Base-by-base conservation (phyloP, 2,113 vertebrate species). In the Entelurus aequoreus region DNA sequence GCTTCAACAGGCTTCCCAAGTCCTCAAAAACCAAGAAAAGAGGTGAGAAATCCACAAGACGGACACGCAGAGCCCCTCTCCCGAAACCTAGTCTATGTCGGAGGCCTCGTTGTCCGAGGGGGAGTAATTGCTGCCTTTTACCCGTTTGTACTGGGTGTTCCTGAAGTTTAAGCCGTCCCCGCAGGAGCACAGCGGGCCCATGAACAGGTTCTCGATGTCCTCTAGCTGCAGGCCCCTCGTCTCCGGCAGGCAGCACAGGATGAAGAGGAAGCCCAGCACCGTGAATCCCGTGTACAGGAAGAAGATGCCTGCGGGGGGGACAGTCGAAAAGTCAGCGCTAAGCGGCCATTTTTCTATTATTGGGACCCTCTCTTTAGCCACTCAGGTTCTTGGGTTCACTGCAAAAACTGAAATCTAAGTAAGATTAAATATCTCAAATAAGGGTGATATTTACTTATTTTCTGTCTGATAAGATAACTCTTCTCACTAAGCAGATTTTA, bases 181-280 rank as follows among this genome's bases (percentile, higher is more conserved):
- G 65, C 94, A 97, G 28, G 93, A 93, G 86, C 95, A 98, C 28
- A 98, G 91, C 63, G 62, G 92, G 65, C 75, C 90, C 63, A 90
- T 84, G 80, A 99, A 99, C 75, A 97, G 88, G 67, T 86, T 86
- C 74, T 99, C 95, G 1, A 99, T 93, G 82, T 99, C 95, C 84
- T 99, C 97, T 67, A 99, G 83, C 76, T 92, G 93, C 64, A 93
- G 93, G 65, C 95, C 96, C 83, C 92, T 92, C 9, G 97, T 99
- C 88, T 99, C 97, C 8, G 96, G 97, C 72, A 99, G 91, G 84
- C 94, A 98, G 78, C 93, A 91, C 0, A 91, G 88, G 73, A 98
- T 66, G 58, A 99, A 99, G 71, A 94, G n/a, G 62, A 97, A 90
- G 70, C 92, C 94, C 79, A 98, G 7, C 38, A 86, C 81, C 68